Conservation (phyloP, 2,113 vertebrate genomes). For the Heliornis fulica region DNA sequence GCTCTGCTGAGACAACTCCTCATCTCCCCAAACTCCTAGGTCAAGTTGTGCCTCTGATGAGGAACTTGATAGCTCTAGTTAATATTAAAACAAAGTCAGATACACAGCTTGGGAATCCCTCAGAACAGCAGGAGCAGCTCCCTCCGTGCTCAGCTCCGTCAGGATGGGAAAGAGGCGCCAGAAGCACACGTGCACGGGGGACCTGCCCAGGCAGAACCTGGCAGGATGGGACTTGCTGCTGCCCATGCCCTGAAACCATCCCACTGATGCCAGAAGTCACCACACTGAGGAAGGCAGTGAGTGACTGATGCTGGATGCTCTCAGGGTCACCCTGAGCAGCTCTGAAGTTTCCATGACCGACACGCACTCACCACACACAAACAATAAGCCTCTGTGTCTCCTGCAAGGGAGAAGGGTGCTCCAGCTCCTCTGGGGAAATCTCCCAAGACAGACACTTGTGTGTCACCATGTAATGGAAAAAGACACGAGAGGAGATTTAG, state of each 20-base stretch:
- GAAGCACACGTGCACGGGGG: background rate
- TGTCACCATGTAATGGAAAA: constrained; percentile 2
- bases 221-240: background rate
- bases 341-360: background rate
- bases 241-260: background rate
- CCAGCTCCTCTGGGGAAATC: background rate
- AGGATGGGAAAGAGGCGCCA: too few relatives aligned
- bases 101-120: background rate
- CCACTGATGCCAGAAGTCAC: background rate
- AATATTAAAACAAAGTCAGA: background rate
- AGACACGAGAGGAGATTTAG: background rate
- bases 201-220: background rate
- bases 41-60: background rate
- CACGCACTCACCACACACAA: rapidly evolving
- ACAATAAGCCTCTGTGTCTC: background rate
- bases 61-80: background rate
- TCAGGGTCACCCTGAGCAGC: background rate
- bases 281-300: background rate
- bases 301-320: background rate
- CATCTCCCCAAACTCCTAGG: background rate
- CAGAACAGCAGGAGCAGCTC: background rate
- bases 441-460: background rate
- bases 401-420: background rate
- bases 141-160: too few relatives aligned
- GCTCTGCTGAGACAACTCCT: background rate